Percentiles rank a stretch among this genome's conserved stretches.
These are phyloP conservation scores for Bucorvus abyssinicus DNA, from an alignment of 2,797 vertebrate species.

Conservation along the genomic window DNA sequence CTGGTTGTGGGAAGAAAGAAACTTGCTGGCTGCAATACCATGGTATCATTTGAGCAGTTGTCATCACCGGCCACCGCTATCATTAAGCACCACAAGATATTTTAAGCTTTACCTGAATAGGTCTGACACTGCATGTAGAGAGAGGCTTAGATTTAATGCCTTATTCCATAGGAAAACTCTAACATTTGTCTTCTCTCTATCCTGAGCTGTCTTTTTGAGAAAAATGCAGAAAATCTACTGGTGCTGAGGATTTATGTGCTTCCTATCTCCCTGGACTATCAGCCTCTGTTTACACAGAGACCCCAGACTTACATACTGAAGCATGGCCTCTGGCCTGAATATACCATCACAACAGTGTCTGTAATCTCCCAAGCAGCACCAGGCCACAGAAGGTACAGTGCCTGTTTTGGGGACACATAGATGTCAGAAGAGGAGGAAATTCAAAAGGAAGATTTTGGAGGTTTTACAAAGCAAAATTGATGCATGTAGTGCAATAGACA, in stretches of 20 bases:
- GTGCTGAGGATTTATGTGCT: background rate
- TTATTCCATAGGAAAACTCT: background rate
- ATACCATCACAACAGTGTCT: background rate
- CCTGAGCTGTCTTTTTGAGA: background rate
- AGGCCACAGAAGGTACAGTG: background rate
- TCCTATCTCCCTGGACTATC: background rate
- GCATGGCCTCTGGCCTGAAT: background rate
- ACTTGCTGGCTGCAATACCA: background rate
- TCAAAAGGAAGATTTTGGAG: background rate
- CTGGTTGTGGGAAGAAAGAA: background rate
- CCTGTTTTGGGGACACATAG: background rate
- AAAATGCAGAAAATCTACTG: background rate
- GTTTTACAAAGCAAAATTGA: background rate
- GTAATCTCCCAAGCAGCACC: background rate
- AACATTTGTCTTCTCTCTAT: background rate
- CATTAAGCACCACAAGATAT: background rate
- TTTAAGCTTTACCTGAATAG: background rate
- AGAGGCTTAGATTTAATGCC: background rate
- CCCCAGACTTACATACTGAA: background rate
- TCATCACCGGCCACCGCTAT: background rate
- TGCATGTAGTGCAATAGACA: background rate
- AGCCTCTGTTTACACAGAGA: background rate
- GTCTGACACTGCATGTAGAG: background rate
- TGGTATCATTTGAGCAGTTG: background rate
- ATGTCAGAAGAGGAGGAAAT: background rate